phyloP scores from a whole-genome alignment of 2,113 vertebrate species.

The Myiagra hebetior region DNA sequence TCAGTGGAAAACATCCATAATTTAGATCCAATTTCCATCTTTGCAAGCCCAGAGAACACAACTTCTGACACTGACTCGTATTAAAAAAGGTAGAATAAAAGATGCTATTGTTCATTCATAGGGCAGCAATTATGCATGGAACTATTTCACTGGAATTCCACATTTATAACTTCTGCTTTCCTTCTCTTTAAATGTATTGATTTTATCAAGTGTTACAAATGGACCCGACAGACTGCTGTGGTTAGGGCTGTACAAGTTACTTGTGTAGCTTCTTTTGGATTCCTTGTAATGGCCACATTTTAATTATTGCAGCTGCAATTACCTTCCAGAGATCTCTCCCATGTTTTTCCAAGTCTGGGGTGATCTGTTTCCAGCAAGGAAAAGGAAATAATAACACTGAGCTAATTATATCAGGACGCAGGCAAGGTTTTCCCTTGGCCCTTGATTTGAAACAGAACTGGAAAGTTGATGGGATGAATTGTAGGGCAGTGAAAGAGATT shows the following conservation, averaged over 20 bases:
- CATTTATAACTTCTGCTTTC: not conserved
- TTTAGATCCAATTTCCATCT: constrained; percentile 32
- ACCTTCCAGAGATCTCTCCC: not conserved
- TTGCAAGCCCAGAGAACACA: not conserved
- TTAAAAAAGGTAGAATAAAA: not conserved
- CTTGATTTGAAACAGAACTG: not conserved
- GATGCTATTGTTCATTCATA: not conserved
- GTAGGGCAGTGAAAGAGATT: not conserved
- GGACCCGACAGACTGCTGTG: not conserved
- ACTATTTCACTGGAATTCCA: not conserved
- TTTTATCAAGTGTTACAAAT: not conserved
- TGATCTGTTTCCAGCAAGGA: not conserved
- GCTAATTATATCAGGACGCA: not conserved
- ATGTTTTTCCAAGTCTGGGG: not conserved
- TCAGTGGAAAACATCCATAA: constrained; percentile 11
- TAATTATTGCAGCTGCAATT: not conserved
- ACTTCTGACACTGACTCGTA: not conserved
- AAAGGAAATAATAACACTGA: not conserved
- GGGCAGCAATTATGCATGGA: not conserved
- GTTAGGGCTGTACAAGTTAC: not conserved
- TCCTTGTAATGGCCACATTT: not conserved
- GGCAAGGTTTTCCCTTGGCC: not conserved
- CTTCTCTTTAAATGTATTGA: not conserved
- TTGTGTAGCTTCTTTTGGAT: not conserved
- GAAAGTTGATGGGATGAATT: not conserved